Conservation (phyloP, 30 jellyfish, hydroid and myxozoan species). For the Cassiopea andromeda region DNA sequence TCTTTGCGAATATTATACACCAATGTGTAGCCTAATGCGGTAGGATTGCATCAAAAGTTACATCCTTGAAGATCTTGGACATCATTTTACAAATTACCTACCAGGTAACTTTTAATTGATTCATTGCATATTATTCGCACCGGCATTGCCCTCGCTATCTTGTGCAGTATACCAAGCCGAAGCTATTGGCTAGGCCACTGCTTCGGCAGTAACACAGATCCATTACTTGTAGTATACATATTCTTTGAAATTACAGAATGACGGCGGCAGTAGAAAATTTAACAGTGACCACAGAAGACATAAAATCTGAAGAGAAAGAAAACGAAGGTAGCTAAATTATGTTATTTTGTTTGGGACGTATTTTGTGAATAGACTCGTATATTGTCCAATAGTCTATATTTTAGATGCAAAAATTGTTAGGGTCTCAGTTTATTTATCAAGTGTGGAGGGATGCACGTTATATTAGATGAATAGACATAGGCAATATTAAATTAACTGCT, state of each 20-base stretch:
- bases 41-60: not conserved
- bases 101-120: constrained; percentile 12
- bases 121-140: not conserved
- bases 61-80: constrained; percentile 28
- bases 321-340: constrained; percentile 49
- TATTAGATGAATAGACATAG: no score
- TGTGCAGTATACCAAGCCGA: no score
- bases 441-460: no score
- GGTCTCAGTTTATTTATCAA: no score
- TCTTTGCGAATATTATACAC: constrained; percentile 31
- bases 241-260: constrained; percentile 35
- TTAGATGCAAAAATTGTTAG: no score
- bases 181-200: not conserved
- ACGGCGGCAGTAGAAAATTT: constrained; percentile 88
- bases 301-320: constrained; percentile 60
- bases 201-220: not conserved
- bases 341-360: not conserved
- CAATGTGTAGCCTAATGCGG: constrained; percentile 68
- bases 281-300: constrained; percentile 37
- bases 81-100: constrained; percentile 18
- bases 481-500: no score
- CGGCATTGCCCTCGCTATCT: not conserved
- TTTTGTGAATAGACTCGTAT: not conserved
- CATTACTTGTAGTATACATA: not conserved
- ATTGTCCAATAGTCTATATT: no score